phyloP scores from a whole-genome alignment of 2,113 vertebrate species.

The Thalassoma bifasciatum region DNA sequence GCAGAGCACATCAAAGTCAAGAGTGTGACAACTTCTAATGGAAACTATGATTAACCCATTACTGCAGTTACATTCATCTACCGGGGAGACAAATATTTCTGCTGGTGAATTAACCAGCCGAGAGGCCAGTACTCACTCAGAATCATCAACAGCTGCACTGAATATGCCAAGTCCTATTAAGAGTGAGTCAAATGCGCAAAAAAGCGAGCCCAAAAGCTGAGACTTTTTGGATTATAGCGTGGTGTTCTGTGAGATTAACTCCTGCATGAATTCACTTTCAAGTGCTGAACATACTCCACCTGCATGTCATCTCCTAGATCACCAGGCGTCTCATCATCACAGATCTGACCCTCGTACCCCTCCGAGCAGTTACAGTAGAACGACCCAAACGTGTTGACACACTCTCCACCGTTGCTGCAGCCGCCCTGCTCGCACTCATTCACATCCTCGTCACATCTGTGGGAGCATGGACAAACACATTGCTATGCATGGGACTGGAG shows the following conservation, averaged over 20 bases:
- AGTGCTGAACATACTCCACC: constrained; percentile 45
- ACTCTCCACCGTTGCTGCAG: constrained; percentile 89
- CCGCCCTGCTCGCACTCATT: constrained; percentile 90
- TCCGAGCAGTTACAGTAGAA: constrained; percentile 95
- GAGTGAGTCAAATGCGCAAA: constrained; percentile 32
- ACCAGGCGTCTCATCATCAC: constrained; percentile 80
- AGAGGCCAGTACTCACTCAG: constrained; percentile 25
- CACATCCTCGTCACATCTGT: constrained; percentile 92
- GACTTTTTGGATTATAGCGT: background rate
- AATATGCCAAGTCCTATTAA: constrained; percentile 47
- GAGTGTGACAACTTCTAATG: constrained; percentile 62
- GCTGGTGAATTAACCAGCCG: constrained; percentile 19
- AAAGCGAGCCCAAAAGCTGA: background rate
- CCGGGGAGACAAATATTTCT: constrained; percentile 35
- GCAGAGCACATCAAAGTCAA: constrained; percentile 30
- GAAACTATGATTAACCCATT: constrained; percentile 52
- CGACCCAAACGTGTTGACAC: constrained; percentile 91
- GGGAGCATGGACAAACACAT: constrained; percentile 23
- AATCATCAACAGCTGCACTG: constrained; percentile 40
- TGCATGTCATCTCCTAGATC: constrained; percentile 81
- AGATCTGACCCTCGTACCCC: constrained; percentile 89
- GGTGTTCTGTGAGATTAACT: constrained; percentile 9
- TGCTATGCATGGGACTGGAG: background rate
- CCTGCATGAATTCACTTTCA: background rate
- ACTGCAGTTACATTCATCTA: constrained; percentile 49